Percentiles rank a stretch among this genome's conserved stretches.
These are phyloP conservation scores for Megaptera novaeangliae DNA, from an alignment of 2,113 vertebrate genomes.

Conservation along the genomic window DNA sequence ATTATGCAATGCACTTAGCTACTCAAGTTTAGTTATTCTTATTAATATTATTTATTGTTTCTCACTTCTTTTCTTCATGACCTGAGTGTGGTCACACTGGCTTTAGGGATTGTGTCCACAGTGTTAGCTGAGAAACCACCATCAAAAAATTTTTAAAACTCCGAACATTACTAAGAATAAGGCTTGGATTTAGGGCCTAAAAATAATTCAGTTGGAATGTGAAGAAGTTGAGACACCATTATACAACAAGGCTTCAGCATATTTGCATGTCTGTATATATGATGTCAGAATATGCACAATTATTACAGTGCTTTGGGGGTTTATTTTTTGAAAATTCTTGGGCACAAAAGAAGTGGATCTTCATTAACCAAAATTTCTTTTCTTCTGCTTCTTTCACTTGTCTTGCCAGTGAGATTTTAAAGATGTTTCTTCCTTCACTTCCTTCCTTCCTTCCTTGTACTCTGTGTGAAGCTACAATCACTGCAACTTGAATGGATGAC, in stretches of 20 bases:
- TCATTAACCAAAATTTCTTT: neutral
- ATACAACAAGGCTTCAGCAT: neutral
- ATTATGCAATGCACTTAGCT: neutral
- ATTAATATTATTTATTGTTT: constrained; percentile 13
- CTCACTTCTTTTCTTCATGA: constrained; percentile 3
- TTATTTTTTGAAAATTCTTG: constrained; percentile 38
- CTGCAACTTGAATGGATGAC: neutral
- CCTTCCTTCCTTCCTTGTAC: constrained; percentile 11
- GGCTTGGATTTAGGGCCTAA: constrained; percentile 24
- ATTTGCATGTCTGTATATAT: neutral
- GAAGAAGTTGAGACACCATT: constrained; percentile 20
- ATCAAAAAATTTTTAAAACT: constrained; percentile 3
- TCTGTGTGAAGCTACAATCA: neutral
- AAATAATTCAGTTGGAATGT: constrained; percentile 50
- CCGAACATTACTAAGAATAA: constrained; percentile 42
- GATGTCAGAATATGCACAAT: neutral
- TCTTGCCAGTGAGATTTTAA: constrained; percentile 36
- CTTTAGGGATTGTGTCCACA: neutral
- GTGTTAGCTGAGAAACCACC: neutral
- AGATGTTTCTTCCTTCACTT: constrained; percentile 29
- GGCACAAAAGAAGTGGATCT: neutral
- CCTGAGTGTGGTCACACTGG: neutral
- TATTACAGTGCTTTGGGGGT: neutral
- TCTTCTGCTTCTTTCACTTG: neutral
- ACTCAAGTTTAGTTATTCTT: neutral